Conservation (phyloP, 2,113 vertebrate genomes). For the Varanus komodoensis region DNA sequence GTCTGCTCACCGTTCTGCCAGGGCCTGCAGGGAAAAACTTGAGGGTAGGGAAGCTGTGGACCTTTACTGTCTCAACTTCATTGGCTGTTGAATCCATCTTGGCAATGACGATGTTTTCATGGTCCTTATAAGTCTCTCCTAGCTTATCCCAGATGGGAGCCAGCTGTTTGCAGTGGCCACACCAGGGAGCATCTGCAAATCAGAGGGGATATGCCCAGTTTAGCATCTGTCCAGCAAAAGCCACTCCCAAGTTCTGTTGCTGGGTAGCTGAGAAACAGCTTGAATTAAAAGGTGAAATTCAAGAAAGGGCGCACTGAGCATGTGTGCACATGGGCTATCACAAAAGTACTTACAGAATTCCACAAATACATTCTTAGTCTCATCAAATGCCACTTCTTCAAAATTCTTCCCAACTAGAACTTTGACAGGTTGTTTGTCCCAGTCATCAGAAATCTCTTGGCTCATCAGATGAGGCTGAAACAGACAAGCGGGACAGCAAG, state of each 20-base stretch:
- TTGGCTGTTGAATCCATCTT: constrained; percentile 98
- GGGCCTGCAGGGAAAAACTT: constrained; percentile 94
- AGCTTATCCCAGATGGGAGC: constrained; percentile 97
- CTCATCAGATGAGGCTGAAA: constrained; percentile 96
- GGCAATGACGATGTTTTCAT: constrained; percentile 84
- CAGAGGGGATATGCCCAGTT: neutral
- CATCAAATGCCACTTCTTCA: constrained; percentile 91
- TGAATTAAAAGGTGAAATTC: neutral
- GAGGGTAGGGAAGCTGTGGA: constrained; percentile 97
- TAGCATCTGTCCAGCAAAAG: neutral
- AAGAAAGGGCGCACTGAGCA: neutral
- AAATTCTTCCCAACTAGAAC: constrained; percentile 96
- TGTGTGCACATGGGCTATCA: neutral
- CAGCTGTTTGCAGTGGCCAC: constrained; percentile 98
- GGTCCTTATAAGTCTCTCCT: constrained; percentile 91
- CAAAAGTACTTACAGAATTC: constrained; percentile 92
- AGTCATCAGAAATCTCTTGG: constrained; percentile 95
- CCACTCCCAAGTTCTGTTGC: neutral
- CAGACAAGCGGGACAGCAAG: neutral
- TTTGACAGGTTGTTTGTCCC: constrained; percentile 93
- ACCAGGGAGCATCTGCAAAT: constrained; percentile 94
- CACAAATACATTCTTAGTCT: constrained; percentile 93
- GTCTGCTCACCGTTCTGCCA: constrained; percentile 82
- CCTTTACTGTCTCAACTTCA: constrained; percentile 93
- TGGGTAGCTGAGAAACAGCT: neutral